These are phyloP conservation scores for Parnassius orleans DNA, from an alignment of 2,888 invertebrate genomes.

Conservation along the genomic window DNA sequence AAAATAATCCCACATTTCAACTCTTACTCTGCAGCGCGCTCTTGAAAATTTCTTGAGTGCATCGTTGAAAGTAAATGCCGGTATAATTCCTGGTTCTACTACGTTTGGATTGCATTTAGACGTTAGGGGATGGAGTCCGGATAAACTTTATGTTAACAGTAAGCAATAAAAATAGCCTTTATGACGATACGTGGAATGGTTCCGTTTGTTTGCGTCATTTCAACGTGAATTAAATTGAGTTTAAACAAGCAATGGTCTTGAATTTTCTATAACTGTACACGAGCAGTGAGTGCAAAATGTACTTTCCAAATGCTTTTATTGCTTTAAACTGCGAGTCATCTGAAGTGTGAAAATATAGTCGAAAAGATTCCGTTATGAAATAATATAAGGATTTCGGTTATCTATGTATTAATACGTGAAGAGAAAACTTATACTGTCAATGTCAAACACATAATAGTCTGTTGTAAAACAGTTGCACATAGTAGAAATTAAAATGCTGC, in stretches of 20 bases:
- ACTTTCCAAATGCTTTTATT: conserved; percentile 22
- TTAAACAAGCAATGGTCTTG: conserved; percentile 22
- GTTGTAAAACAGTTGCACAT: too few relatives aligned
- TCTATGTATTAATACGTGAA: too few relatives aligned
- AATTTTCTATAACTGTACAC: conserved; percentile 22
- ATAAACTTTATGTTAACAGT: conserved; percentile 76
- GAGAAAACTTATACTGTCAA: too few relatives aligned
- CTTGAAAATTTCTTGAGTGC: conserved; percentile 73
- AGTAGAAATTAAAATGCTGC: too few relatives aligned
- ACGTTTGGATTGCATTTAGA: conserved; percentile 76
- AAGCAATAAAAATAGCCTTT: conserved; percentile 78
- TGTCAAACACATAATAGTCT: too few relatives aligned
- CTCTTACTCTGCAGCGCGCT: conserved; percentile 53
- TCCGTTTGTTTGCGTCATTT: conserved; percentile 63
- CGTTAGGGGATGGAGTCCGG: conserved; percentile 69
- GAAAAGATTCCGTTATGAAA: conserved; percentile 9
- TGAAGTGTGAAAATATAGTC: conserved; percentile 20
- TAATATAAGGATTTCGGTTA: too few relatives aligned
- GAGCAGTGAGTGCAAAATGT: conserved; percentile 18
- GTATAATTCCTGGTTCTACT: conserved; percentile 71
- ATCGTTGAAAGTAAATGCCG: conserved; percentile 77
- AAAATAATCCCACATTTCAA: conserved; percentile 65
- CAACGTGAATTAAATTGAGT: conserved; percentile 43
- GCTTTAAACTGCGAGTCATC: conserved; percentile 12
- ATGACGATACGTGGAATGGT: conserved; percentile 77